Percentiles rank a stretch among this genome's conserved stretches.
Conservation (phyloP, 1,140 invertebrate species). For the Pygmarrhopalites habei region DNA sequence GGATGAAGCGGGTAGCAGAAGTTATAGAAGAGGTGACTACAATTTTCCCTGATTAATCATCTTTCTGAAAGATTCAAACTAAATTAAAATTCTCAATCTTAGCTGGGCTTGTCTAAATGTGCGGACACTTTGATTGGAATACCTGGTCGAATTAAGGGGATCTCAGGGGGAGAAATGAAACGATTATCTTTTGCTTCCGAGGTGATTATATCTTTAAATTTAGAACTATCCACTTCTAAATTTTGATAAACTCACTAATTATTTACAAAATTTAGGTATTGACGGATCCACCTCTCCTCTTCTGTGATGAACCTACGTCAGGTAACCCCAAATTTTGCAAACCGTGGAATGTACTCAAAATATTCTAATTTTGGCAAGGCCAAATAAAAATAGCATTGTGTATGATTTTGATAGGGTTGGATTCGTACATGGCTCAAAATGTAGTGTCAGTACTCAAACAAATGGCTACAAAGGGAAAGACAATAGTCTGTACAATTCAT, state of each 20-base stretch:
- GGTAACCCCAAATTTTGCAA: no score
- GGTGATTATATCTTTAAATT: slow-evolving; percentile 9
- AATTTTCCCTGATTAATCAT: not conserved
- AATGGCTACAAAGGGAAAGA: slow-evolving; percentile 74
- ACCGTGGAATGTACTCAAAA: no score
- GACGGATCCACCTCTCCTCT: slow-evolving; percentile 88
- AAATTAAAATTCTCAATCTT: slow-evolving; percentile 28
- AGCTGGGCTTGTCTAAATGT: slow-evolving; percentile 79
- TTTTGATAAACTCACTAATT: not conserved
- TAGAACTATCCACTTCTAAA: not conserved
- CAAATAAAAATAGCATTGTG: not conserved
- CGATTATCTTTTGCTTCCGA: slow-evolving; percentile 54
- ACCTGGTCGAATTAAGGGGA: slow-evolving; percentile 75
- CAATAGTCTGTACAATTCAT: slow-evolving; percentile 89
- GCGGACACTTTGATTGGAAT: slow-evolving; percentile 80
- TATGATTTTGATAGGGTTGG: slow-evolving; percentile 55
- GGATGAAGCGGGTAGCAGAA: slow-evolving; percentile 77
- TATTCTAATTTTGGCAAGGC: not conserved
- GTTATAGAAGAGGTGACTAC: slow-evolving; percentile 74
- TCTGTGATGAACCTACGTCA: slow-evolving; percentile 90
- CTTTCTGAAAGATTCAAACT: no score
- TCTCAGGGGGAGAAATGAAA: slow-evolving; percentile 93
- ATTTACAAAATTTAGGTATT: slow-evolving; percentile 55
- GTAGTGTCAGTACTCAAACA: slow-evolving; percentile 81
- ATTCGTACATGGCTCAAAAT: slow-evolving; percentile 86